A percentile compares a stretch with the other conserved stretches of the same genome.
Evolutionary conservation across 2,888 invertebrate species (phyloP).

Genomic region (Napeogenes sylphis): DNA sequence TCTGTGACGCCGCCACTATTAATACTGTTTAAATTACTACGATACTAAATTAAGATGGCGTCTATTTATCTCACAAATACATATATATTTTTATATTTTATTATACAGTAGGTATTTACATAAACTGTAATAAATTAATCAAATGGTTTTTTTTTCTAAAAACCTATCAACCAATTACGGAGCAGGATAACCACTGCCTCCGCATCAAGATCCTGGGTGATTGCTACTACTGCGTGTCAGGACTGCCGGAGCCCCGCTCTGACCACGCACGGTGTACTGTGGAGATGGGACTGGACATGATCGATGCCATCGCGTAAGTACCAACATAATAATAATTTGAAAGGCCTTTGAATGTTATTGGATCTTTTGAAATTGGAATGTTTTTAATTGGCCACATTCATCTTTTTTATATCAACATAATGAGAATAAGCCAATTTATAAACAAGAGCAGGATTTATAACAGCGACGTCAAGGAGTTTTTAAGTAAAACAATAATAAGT

Average conservation of each 20-base stretch:
- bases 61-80: neutral
- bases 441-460: too few relatives aligned
- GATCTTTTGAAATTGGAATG: neutral
- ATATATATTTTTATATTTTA: too few relatives aligned
- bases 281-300: slow-evolving; percentile 92
- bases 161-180: too few relatives aligned
- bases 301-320: slow-evolving; percentile 89
- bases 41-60: neutral
- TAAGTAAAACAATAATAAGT: too few relatives aligned
- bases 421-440: too few relatives aligned
- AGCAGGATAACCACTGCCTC: slow-evolving; percentile 88
- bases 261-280: slow-evolving; percentile 96
- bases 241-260: slow-evolving; percentile 91
- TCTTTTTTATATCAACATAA: too few relatives aligned
- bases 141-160: too few relatives aligned
- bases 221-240: slow-evolving; percentile 96
- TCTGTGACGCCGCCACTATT: slow-evolving; percentile 20
- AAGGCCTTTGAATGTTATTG: neutral
- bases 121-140: too few relatives aligned
- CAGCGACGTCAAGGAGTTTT: too few relatives aligned
- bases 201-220: slow-evolving; percentile 92
- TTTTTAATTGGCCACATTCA: neutral
- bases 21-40: slow-evolving; percentile 7
- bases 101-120: too few relatives aligned
- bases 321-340: neutral